phyloP scores from a whole-genome alignment of 2,797 vertebrate genomes.

The Sebastes minor region DNA sequence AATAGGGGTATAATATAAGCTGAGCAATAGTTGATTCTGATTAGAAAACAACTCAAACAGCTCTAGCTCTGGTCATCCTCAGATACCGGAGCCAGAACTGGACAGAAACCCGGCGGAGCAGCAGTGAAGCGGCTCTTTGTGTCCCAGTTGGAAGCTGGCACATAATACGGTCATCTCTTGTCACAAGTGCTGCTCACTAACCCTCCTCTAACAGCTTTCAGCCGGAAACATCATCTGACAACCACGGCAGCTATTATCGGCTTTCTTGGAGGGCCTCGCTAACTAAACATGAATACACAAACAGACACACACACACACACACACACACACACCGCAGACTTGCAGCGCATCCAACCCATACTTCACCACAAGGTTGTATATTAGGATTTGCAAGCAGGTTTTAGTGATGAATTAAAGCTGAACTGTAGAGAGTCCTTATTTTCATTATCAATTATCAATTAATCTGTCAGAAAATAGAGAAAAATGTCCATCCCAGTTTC shows the following conservation, averaged over 20 bases:
- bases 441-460: too few species aligned
- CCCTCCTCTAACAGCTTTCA: constrained; percentile 68
- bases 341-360: constrained; percentile 1
- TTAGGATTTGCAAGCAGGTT: neutral
- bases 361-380: neutral
- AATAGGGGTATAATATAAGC: constrained; percentile 1
- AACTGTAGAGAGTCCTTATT: neutral
- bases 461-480: too few species aligned
- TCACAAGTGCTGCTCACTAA: constrained; percentile 55
- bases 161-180: constrained; percentile 59
- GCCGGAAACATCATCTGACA: constrained; percentile 78
- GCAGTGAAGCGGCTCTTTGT: constrained; percentile 77
- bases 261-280: constrained; percentile 52
- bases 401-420: neutral
- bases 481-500: too few species aligned
- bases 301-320: constrained; percentile 28
- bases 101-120: constrained; percentile 40
- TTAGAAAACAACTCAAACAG: neutral
- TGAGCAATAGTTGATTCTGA: constrained; percentile 2
- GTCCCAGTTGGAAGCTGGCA: constrained; percentile 65
- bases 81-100: constrained; percentile 20
- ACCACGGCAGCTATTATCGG: constrained; percentile 68
- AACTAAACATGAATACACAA: constrained; percentile 48
- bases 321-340: constrained; percentile 25
- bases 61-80: constrained; percentile 2